Percentiles rank a stretch among this genome's conserved stretches.
These are phyloP conservation scores for Idaea aversata DNA, from an alignment of 2,888 invertebrate genomes.

Conservation along the genomic window DNA sequence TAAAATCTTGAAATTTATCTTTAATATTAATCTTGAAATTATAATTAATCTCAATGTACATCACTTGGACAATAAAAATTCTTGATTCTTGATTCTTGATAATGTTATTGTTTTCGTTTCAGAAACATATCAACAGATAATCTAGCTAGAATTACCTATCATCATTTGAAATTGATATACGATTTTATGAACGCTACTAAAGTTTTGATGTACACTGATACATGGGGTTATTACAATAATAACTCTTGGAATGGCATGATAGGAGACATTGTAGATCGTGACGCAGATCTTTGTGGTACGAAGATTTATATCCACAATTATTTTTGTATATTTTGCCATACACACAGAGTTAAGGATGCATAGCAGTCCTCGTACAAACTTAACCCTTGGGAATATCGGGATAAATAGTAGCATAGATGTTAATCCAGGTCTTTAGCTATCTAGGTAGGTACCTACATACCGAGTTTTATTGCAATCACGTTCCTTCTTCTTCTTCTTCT, in stretches of 20 bases:
- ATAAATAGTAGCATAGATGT: too few relatives aligned
- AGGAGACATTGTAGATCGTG: slow-evolving; percentile 44
- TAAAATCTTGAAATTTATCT: too few relatives aligned
- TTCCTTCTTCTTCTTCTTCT: too few relatives aligned
- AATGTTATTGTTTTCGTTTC: slow-evolving; percentile 17
- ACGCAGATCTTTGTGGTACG: slow-evolving; percentile 57
- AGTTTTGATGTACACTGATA: slow-evolving; percentile 38
- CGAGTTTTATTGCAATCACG: too few relatives aligned
- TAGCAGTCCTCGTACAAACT: neutral
- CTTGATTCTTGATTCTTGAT: too few relatives aligned
- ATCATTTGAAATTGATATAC: slow-evolving; percentile 41
- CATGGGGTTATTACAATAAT: slow-evolving; percentile 58
- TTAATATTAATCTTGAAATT: too few relatives aligned
- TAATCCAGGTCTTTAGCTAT: too few relatives aligned
- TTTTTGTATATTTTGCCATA: neutral
- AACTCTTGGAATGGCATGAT: slow-evolving; percentile 59
- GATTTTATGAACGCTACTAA: slow-evolving; percentile 55
- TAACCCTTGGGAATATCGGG: too few relatives aligned
- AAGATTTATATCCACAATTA: neutral
- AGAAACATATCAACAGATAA: slow-evolving; percentile 44
- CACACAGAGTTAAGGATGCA: neutral
- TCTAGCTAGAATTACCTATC: slow-evolving; percentile 41
- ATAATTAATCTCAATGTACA: too few relatives aligned
- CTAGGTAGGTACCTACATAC: too few relatives aligned
- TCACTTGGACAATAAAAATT: too few relatives aligned